Evolutionary conservation across 2,797 vertebrate species (phyloP).

Genomic region (Acomys russatus): DNA sequence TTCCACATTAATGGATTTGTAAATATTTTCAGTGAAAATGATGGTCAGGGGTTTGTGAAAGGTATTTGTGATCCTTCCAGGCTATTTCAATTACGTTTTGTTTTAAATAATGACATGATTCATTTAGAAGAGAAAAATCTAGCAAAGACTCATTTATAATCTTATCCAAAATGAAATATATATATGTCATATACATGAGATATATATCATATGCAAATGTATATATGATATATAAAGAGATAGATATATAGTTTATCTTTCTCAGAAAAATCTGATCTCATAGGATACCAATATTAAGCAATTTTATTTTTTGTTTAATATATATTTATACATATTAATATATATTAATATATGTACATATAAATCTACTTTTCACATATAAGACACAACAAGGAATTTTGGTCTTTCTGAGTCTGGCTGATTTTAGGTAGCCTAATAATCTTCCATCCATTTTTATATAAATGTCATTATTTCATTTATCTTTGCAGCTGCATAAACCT

Average conservation of each 20-base stretch:
- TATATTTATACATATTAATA: background rate
- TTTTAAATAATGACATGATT: constrained; percentile 37
- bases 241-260: constrained; percentile 32
- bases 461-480: background rate
- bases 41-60: constrained; percentile 40
- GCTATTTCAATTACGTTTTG: constrained; percentile 44
- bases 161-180: constrained; percentile 16
- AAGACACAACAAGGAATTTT: background rate
- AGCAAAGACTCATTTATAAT: constrained; percentile 29
- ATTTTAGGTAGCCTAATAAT: background rate
- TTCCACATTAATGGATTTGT: background rate
- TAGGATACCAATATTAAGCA: constrained; percentile 24
- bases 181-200: background rate
- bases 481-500: background rate
- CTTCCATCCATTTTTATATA: background rate
- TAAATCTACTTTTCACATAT: background rate
- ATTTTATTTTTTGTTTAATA: background rate
- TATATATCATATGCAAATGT: background rate
- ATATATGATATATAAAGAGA: background rate
- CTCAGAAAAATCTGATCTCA: constrained; percentile 53
- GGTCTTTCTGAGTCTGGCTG: background rate
- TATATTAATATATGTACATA: background rate
- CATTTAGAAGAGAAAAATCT: constrained; percentile 28
- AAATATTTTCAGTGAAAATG: constrained; percentile 51
- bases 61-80: background rate